phyloP scores from a whole-genome alignment of 2,888 invertebrate species.

The Physocephala rufipes region DNA sequence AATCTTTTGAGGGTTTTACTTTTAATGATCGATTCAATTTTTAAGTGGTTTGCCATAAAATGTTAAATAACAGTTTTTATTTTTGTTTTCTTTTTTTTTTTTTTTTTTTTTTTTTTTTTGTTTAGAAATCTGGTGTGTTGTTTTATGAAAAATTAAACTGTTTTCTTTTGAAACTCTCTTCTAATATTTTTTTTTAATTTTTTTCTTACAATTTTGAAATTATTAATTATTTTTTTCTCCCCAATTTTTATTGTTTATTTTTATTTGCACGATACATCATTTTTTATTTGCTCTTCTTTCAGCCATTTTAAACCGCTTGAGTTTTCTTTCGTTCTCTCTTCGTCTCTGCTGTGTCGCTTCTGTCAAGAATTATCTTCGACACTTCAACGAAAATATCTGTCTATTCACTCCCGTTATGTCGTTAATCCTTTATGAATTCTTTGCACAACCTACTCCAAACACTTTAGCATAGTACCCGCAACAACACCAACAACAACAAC shows the following conservation, averaged over 20 bases:
- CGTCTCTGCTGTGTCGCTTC: slow-evolving; percentile 13
- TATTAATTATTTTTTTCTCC: neutral
- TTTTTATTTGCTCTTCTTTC: no score
- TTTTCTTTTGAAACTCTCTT: neutral
- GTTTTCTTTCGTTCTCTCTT: no score
- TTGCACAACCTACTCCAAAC: slow-evolving; percentile 15
- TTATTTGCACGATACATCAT: no score
- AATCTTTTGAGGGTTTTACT: no score
- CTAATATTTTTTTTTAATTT: neutral
- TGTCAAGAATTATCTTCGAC: neutral
- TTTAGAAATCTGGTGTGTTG: neutral
- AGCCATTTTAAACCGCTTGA: no score
- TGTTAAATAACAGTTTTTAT: neutral
- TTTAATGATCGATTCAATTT: no score
- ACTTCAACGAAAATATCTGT: neutral
- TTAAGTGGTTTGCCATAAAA: no score
- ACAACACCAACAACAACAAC: slow-evolving; percentile 5
- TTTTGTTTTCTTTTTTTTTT: neutral
- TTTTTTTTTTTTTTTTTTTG: neutral
- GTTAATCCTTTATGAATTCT: neutral
- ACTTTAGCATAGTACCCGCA: no score
- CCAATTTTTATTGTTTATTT: no score
- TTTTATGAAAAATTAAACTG: neutral
- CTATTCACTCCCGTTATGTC: neutral
- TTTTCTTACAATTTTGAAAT: neutral